Evolutionary conservation across 2,113 vertebrate species (phyloP), one percentile per base, ranked within the genome.

Genomic region (Haemorhous mexicanus): DNA sequence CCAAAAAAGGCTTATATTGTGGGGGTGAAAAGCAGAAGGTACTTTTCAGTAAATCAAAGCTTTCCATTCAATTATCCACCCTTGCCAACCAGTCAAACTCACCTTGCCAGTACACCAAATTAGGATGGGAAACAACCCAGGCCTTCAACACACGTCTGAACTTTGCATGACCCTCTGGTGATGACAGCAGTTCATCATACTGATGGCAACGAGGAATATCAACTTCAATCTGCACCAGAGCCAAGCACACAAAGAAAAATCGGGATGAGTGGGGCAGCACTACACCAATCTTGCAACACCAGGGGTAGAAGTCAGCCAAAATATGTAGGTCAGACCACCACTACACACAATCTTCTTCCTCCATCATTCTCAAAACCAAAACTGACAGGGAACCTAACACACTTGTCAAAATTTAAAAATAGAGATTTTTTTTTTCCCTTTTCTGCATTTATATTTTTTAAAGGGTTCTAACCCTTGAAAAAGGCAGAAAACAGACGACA

Each of bases 71-170:
- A 79, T 64, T 46, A 58, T 32, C 20, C 66, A 52, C 27, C 16
- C 39, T 39, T 44, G 32, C 27, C 79, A 93, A 32, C 5, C n/a
- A 56, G 50, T 58, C 49, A 95, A 59, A 82, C 97, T 97, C 94
- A 99, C 99, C 99, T 98, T 99, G 99, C 99, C 99, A 99, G 95
- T 99, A 99, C 49, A 99, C 99, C 87, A 99, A 98, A 96, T 99
- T 98, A 69, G 99, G 98, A 96, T 99, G 99, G 43, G 99, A 99
- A 79, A 99, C 99, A 28, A 99, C 99, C 99, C 99, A 99, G 61
- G 99, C 99, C 97, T 99, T 99, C 90, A 99, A 89, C 26, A 99
- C 99, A 58, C 99, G 98, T 35, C 99, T 98, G 95, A 99, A 99
- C 97, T 99, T 99, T 74, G 98, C 97, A 93, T 99, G 99, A 78